These are phyloP conservation scores for Odontocolon sp. DNA, from an alignment of 2,888 invertebrate genomes.

Conservation along the genomic window DNA sequence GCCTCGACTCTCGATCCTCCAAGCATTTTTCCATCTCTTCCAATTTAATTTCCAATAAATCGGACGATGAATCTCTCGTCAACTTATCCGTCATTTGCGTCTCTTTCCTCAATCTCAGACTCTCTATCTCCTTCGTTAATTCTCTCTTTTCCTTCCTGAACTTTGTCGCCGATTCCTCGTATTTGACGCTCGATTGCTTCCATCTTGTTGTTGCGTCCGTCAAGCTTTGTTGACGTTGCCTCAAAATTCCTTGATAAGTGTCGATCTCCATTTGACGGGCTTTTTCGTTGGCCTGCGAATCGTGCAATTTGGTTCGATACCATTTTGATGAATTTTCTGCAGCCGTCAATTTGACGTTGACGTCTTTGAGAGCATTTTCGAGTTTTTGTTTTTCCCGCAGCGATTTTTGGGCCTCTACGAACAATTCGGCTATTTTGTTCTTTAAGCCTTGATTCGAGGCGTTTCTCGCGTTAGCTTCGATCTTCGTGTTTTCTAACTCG, in stretches of 20 bases:
- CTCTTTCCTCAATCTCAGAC: constrained; percentile 36
- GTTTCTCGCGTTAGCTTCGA: constrained; percentile 72
- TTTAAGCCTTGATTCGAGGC: constrained; percentile 74
- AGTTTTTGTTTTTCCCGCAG: constrained; percentile 71
- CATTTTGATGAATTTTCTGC: constrained; percentile 71
- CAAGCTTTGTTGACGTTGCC: constrained; percentile 69
- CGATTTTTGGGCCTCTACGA: constrained; percentile 69
- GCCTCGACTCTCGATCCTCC: constrained; percentile 65
- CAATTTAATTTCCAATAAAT: constrained; percentile 55
- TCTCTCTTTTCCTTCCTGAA: constrained; percentile 66
- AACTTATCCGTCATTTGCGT: neutral
- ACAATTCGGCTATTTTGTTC: constrained; percentile 71
- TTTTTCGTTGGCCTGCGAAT: constrained; percentile 69
- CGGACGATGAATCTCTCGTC: constrained; percentile 3
- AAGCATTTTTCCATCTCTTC: constrained; percentile 62
- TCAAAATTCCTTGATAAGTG: constrained; percentile 70
- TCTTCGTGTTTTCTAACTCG: constrained; percentile 69
- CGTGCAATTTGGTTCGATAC: constrained; percentile 72
- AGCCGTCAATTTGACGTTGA: constrained; percentile 61
- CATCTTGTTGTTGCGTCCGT: constrained; percentile 64
- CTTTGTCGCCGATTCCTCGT: constrained; percentile 62
- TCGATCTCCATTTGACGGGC: constrained; percentile 70
- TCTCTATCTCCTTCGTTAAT: constrained; percentile 60
- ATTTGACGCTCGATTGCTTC: constrained; percentile 68
- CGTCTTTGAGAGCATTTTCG: constrained; percentile 67